Conservation (phyloP, 2,888 invertebrate species). For the Adineta ricciae region DNA sequence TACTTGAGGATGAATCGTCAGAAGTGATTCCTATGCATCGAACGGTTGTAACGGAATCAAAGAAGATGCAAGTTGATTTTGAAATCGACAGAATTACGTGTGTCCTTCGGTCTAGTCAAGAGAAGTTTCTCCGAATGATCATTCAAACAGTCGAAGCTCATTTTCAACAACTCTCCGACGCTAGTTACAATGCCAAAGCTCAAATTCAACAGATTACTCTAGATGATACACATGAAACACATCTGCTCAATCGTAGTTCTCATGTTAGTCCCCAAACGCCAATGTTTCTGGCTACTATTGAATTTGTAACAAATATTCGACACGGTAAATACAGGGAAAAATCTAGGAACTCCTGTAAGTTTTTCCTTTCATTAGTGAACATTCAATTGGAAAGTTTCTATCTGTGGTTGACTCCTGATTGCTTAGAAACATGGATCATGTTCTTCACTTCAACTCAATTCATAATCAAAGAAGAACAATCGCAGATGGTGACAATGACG, state of each 20-base stretch:
- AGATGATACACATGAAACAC: background rate
- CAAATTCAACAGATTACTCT: background rate
- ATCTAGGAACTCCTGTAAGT: background rate
- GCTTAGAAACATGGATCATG: constrained; percentile 69
- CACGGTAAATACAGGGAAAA: background rate
- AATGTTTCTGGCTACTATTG: background rate
- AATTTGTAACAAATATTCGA: background rate
- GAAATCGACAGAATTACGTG: background rate
- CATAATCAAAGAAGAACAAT: no score
- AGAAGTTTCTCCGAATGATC: background rate
- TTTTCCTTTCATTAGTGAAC: constrained; percentile 58
- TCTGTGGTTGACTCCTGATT: constrained; percentile 80
- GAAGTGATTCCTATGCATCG: background rate
- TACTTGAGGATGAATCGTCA: background rate
- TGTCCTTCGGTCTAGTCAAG: background rate
- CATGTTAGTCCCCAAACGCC: background rate
- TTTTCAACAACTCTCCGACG: background rate
- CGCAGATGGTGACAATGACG: no score
- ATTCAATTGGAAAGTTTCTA: constrained; percentile 76
- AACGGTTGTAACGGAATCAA: background rate
- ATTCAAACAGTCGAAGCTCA: background rate
- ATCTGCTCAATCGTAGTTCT: background rate
- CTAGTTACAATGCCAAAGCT: background rate
- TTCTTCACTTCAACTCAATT: constrained; percentile 59
- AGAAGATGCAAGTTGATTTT: background rate